Evolutionary conservation across 2,797 vertebrate genomes (phyloP).

Genomic region (Xyrichtys novacula): DNA sequence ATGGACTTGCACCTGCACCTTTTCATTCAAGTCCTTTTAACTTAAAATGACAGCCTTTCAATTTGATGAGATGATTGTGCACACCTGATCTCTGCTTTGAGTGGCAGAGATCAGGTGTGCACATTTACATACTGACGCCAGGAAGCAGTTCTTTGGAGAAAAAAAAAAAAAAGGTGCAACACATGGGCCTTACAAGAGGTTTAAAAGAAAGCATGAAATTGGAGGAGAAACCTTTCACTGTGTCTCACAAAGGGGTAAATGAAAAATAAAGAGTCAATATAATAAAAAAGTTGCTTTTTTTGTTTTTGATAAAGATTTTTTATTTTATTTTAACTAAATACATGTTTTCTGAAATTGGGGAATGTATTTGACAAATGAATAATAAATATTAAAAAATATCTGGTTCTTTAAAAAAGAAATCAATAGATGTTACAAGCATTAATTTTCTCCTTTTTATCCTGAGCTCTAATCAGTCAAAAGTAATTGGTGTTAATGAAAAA

Average conservation of each 20-base stretch:
- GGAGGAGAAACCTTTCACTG: not conserved
- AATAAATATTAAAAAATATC: no score
- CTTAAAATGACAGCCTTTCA: conserved; percentile 73
- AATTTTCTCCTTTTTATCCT: no score
- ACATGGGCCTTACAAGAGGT: conserved; percentile 38
- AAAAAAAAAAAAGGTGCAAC: conserved; percentile 53
- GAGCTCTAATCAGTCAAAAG: conserved; percentile 5
- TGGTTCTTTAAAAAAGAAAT: no score
- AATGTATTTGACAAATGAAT: no score
- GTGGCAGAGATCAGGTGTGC: conserved; percentile 74
- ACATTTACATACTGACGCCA: conserved; percentile 66
- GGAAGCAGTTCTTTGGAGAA: conserved; percentile 58
- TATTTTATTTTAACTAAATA: no score
- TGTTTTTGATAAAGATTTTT: not conserved
- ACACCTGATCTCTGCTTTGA: conserved; percentile 77
- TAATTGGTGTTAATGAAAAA: conserved; percentile 4
- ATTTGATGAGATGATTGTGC: conserved; percentile 75
- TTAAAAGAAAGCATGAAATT: conserved; percentile 15
- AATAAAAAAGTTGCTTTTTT: not conserved
- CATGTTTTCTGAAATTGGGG: no score
- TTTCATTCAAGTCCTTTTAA: conserved; percentile 62
- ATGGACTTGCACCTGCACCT: conserved; percentile 77
- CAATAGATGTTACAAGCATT: no score
- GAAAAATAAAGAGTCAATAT: not conserved
- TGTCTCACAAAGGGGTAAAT: not conserved